Conservation (phyloP, 2,113 vertebrate genomes). For the Hypomesus transpacificus region DNA sequence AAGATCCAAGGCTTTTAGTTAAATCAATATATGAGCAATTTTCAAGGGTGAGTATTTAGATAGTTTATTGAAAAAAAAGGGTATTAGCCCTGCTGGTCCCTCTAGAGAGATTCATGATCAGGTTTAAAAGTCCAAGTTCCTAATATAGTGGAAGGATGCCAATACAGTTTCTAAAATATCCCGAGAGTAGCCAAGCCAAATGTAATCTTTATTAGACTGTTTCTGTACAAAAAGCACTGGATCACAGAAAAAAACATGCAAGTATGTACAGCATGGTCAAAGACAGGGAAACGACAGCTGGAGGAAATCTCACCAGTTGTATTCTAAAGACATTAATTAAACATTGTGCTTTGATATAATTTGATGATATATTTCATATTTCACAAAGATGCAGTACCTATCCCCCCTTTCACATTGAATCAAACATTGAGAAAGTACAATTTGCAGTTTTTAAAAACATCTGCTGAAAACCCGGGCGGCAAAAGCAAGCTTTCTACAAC, state of each 20-base stretch:
- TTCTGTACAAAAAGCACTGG: conserved; percentile 80
- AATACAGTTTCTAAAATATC: conserved; percentile 4
- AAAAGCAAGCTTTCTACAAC: conserved; percentile 58
- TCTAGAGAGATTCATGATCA: no score
- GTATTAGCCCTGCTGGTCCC: no score
- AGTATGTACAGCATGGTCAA: conserved; percentile 75
- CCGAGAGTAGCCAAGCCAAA: conserved; percentile 68
- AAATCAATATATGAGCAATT: no score
- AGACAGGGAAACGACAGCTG: conserved; percentile 50
- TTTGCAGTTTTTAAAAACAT: conserved; percentile 41
- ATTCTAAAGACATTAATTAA: conserved; percentile 73
- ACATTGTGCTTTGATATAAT: conserved; percentile 82
- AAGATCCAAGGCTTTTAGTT: no score
- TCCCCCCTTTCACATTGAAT: conserved; percentile 63
- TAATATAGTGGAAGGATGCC: background rate
- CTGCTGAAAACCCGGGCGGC: conserved; percentile 37
- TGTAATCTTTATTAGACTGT: conserved; percentile 79
- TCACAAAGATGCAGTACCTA: conserved; percentile 73
- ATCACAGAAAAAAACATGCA: conserved; percentile 74
- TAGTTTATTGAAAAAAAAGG: no score
- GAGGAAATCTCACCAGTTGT: conserved; percentile 36
- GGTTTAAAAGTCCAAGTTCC: no score
- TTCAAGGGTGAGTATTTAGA: no score
- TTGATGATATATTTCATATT: conserved; percentile 78
- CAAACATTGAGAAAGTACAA: conserved; percentile 59